Evolutionary conservation across 2,888 invertebrate species (phyloP).

Genomic region (Brenthis daphne): DNA sequence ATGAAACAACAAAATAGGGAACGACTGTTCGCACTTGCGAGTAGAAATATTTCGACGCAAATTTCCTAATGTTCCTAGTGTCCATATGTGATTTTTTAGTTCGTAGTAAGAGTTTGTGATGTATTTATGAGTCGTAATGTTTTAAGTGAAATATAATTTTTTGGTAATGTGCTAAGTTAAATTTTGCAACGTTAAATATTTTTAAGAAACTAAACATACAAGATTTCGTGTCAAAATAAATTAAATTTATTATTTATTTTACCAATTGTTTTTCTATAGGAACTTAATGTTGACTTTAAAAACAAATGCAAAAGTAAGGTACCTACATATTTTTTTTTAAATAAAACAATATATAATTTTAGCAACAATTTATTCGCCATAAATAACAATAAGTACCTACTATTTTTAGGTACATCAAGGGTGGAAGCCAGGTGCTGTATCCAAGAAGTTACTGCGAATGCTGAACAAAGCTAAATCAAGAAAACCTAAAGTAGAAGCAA

Average conservation of each 20-base stretch:
- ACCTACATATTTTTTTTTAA: neutral
- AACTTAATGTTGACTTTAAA: too few relatives aligned
- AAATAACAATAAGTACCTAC: slow-evolving; percentile 1
- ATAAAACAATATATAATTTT: neutral
- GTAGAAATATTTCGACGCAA: slow-evolving; percentile 37
- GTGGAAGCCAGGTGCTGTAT: slow-evolving; percentile 73
- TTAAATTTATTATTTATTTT: too few relatives aligned
- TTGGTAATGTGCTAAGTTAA: slow-evolving; percentile 54
- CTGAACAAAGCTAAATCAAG: slow-evolving; percentile 57
- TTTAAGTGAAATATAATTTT: slow-evolving; percentile 35
- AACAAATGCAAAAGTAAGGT: neutral
- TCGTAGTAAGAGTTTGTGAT: slow-evolving; percentile 52
- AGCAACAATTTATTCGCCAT: neutral
- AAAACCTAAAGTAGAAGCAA: slow-evolving; percentile 42
- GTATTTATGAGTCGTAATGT: slow-evolving; percentile 48
- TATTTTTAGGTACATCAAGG: slow-evolving; percentile 55
- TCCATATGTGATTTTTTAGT: slow-evolving; percentile 38
- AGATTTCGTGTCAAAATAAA: neutral
- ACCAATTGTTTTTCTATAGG: too few relatives aligned
- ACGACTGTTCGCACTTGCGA: slow-evolving; percentile 41
- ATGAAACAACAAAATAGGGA: slow-evolving; percentile 58
- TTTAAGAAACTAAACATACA: slow-evolving; percentile 36
- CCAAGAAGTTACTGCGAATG: slow-evolving; percentile 58
- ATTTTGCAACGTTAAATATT: slow-evolving; percentile 64
- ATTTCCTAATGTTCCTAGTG: slow-evolving; percentile 35